A percentile compares a stretch with the other conserved stretches of the same genome.
These are phyloP conservation scores for Watsonalla cultraria DNA, from an alignment of 2,888 invertebrate genomes.

Conservation along the genomic window DNA sequence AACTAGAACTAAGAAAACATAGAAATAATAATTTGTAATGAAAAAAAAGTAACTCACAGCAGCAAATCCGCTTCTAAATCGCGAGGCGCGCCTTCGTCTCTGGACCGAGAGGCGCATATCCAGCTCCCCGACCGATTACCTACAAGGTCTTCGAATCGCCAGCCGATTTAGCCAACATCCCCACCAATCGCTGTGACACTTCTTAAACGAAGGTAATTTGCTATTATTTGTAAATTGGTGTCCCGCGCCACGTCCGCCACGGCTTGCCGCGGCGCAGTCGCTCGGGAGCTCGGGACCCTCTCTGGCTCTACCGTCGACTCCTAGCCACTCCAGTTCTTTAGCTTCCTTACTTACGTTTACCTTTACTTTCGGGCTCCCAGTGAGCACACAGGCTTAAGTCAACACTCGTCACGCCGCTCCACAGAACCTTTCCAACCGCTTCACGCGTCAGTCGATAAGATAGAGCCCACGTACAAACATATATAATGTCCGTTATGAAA, in stretches of 20 bases:
- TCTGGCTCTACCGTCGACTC: constrained; percentile 53
- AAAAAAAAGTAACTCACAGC: constrained; percentile 34
- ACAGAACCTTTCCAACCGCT: constrained; percentile 43
- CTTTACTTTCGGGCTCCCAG: constrained; percentile 17
- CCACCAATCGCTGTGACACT: constrained; percentile 75
- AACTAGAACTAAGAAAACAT: too few relatives aligned
- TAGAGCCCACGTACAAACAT: constrained; percentile 56
- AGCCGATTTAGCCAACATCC: constrained; percentile 73
- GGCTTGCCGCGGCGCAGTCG: constrained; percentile 59
- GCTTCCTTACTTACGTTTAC: constrained; percentile 2
- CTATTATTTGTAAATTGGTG: constrained; percentile 78
- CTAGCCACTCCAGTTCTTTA: constrained; percentile 25
- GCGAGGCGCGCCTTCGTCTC: constrained; percentile 43
- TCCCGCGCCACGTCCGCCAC: constrained; percentile 63
- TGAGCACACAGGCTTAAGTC: constrained; percentile 48
- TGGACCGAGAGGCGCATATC: constrained; percentile 51
- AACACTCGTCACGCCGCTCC: constrained; percentile 50
- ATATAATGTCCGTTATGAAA: constrained; percentile 43
- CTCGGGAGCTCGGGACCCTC: constrained; percentile 62
- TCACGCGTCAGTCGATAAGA: constrained; percentile 71
- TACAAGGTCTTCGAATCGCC: constrained; percentile 73
- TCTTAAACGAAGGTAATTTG: constrained; percentile 78
- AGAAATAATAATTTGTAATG: background rate
- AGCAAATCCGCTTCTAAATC: constrained; percentile 39
- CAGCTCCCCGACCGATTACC: constrained; percentile 62